These are phyloP conservation scores for Oxyruncus cristatus DNA, from an alignment of 2,113 vertebrate genomes.

Conservation along the genomic window DNA sequence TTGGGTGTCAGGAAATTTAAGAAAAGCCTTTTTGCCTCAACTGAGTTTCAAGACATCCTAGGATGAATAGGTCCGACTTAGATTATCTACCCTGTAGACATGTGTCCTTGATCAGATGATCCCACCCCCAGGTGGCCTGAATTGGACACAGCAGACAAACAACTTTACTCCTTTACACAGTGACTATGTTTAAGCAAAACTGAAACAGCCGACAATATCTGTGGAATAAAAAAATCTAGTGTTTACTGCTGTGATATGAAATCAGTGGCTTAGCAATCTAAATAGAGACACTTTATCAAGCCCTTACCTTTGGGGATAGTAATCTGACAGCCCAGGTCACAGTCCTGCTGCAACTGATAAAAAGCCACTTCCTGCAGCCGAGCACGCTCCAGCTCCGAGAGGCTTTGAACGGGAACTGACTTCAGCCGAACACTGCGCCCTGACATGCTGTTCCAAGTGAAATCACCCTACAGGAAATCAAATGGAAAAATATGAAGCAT, in stretches of 20 bases:
- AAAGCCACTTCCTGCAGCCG: conserved; percentile 95
- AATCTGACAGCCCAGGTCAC: conserved; percentile 92
- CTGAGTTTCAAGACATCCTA: background rate
- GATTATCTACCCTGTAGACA: background rate
- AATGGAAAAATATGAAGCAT: conserved; percentile 61
- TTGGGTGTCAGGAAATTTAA: background rate
- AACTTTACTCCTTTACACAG: background rate
- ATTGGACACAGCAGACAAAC: background rate
- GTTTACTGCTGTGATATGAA: background rate
- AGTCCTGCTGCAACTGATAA: conserved; percentile 89
- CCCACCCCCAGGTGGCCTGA: background rate
- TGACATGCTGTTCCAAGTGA: conserved; percentile 94
- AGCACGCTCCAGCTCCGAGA: conserved; percentile 92
- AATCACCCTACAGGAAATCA: conserved; percentile 84
- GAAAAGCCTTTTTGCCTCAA: background rate
- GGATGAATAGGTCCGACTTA: background rate
- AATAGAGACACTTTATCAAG: background rate
- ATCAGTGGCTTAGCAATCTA: background rate
- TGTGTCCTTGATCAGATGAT: background rate
- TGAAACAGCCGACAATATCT: background rate
- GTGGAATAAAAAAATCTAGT: background rate
- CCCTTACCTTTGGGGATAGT: conserved; percentile 94
- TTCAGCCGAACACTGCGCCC: conserved; percentile 87
- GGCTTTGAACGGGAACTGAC: conserved; percentile 91
- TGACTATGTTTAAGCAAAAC: background rate